phyloP scores from a whole-genome alignment of 2,797 vertebrate species.

The Sebastes hubbsi region DNA sequence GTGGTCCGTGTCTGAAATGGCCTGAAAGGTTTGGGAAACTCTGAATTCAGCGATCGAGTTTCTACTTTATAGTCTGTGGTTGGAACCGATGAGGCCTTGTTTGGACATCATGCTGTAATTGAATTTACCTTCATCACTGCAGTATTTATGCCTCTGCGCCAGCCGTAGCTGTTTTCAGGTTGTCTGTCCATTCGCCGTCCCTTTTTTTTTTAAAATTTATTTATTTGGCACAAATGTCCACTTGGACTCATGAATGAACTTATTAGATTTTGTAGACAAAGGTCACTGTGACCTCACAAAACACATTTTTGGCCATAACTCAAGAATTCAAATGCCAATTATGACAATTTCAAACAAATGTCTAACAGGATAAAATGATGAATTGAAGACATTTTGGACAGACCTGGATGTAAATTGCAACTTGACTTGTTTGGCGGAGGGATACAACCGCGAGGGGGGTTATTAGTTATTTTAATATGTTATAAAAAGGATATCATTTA shows the following conservation, averaged over 20 bases:
- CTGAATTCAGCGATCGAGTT: not conserved
- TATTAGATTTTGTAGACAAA: too few species aligned
- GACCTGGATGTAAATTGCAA: too few species aligned
- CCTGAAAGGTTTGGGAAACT: not conserved
- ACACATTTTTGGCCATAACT: too few species aligned
- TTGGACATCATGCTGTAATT: constrained; percentile 19
- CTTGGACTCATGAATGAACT: too few species aligned
- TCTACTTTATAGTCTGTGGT: not conserved
- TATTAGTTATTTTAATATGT: too few species aligned
- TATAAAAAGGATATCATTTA: constrained; percentile 3
- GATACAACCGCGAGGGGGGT: too few species aligned
- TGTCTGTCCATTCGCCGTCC: not conserved
- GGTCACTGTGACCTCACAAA: too few species aligned
- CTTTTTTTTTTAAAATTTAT: too few species aligned
- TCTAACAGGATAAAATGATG: too few species aligned
- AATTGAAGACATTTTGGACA: too few species aligned
- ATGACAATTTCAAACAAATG: not conserved
- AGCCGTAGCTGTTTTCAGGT: not conserved
- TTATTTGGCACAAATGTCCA: not conserved
- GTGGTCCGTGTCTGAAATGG: not conserved
- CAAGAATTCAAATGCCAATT: not conserved
- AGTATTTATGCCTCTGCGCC: not conserved
- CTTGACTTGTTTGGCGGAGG: too few species aligned
- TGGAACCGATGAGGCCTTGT: constrained; percentile 8
- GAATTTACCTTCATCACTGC: constrained; percentile 27